These are phyloP conservation scores for Ectemnius lituratus DNA, from an alignment of 2,888 invertebrate species.

Conservation along the genomic window DNA sequence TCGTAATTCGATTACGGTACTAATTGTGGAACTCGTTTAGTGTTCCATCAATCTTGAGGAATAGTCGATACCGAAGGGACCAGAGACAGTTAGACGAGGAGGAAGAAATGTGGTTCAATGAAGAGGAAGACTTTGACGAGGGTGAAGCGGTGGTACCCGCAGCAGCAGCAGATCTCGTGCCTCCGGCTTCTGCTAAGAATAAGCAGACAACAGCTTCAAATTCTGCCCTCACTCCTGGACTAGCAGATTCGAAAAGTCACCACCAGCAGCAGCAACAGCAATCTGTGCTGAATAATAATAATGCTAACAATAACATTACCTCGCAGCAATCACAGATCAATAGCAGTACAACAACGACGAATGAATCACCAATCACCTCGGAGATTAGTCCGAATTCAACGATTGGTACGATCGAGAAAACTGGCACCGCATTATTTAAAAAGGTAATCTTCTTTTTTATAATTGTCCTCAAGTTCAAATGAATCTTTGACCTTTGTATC, in stretches of 20 bases:
- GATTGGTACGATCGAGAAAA: conserved; percentile 76
- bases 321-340: conserved; percentile 72
- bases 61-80: conserved; percentile 91
- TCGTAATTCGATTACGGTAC: not conserved
- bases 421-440: conserved; percentile 78
- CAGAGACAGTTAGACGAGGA: conserved; percentile 97
- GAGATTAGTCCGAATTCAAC: conserved; percentile 70
- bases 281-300: conserved; percentile 73
- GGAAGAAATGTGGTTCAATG: conserved; percentile 99
- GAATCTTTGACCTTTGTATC: not conserved
- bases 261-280: conserved; percentile 72
- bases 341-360: conserved; percentile 68
- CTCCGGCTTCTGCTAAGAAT: conserved; percentile 71
- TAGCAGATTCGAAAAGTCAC: conserved; percentile 72
- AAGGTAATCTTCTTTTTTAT: conserved; percentile 67
- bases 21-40: conserved; percentile 77
- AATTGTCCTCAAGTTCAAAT: not conserved
- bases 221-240: conserved; percentile 66
- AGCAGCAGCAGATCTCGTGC: conserved; percentile 73
- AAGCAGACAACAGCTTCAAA: conserved; percentile 72
- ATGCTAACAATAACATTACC: conserved; percentile 78
- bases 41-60: conserved; percentile 89
- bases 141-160: conserved; percentile 82
- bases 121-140: conserved; percentile 95
- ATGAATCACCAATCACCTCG: conserved; percentile 69